These are phyloP conservation scores for Scaptomyza flava DNA, from an alignment of 2,888 invertebrate genomes.

Conservation along the genomic window DNA sequence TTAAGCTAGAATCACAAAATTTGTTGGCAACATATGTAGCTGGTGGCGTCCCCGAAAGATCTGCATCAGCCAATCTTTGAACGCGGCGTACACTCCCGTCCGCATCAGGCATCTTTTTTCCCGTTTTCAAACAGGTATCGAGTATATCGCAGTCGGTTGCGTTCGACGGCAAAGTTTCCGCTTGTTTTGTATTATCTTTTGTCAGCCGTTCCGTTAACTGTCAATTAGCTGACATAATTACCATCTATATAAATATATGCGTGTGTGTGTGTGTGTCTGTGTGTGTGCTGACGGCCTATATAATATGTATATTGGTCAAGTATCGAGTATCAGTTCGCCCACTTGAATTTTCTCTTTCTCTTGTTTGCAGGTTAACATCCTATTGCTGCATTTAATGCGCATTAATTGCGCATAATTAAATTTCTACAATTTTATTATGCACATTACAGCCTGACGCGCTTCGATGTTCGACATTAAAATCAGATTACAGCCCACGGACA, in stretches of 20 bases:
- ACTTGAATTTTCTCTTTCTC: background rate
- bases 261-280: background rate
- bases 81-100: too few species aligned
- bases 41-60: too few species aligned
- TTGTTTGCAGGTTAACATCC: conserved; percentile 27
- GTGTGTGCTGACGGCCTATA: background rate
- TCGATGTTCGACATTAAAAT: conserved; percentile 65
- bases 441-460: conserved; percentile 63
- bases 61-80: too few species aligned
- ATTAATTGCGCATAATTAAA: conserved; percentile 77
- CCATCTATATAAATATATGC: too few species aligned
- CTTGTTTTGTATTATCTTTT: background rate
- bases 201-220: conserved; percentile 9
- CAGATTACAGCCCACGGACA: conserved; percentile 61
- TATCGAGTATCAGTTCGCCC: conserved; percentile 1
- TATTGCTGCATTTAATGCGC: conserved; percentile 70
- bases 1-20: too few species aligned
- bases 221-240: conserved; percentile 56
- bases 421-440: conserved; percentile 77
- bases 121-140: too few species aligned
- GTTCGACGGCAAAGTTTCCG: too few species aligned
- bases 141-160: too few species aligned
- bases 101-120: too few species aligned
- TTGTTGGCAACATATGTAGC: too few species aligned
- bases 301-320: background rate